A percentile compares a stretch with the other conserved stretches of the same genome.
Evolutionary conservation across 2,888 invertebrate species (phyloP).

Genomic region (Apotomis betuletana): DNA sequence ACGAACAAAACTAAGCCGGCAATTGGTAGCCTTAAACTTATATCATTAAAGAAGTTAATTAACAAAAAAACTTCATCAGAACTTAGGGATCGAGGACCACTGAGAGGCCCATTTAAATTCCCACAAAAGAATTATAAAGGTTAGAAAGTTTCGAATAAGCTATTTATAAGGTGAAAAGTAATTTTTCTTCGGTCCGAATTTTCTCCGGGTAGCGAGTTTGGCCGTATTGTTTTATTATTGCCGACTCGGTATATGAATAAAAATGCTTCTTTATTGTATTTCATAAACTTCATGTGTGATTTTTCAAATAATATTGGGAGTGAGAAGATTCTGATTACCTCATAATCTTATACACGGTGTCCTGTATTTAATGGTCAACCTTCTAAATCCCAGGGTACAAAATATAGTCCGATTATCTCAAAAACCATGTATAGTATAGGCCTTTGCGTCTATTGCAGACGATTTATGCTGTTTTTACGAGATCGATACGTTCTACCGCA

Average conservation of each 20-base stretch:
- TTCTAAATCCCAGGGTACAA: too few relatives aligned
- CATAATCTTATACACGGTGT: too few relatives aligned
- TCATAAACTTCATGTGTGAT: too few relatives aligned
- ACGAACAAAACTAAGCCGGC: constrained; percentile 28
- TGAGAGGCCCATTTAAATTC: constrained; percentile 42
- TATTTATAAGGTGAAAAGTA: constrained; percentile 40
- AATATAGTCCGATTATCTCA: too few relatives aligned
- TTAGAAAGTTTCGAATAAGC: constrained; percentile 38
- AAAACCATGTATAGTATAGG: too few relatives aligned
- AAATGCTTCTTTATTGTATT: neutral
- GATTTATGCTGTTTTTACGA: too few relatives aligned
- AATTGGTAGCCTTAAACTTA: constrained; percentile 35
- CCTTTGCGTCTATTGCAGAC: too few relatives aligned
- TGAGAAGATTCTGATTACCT: too few relatives aligned
- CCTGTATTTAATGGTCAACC: too few relatives aligned
- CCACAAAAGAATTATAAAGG: constrained; percentile 39
- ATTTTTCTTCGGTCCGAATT: constrained; percentile 23
- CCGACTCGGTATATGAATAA: neutral
- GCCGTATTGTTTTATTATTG: constrained; percentile 14
- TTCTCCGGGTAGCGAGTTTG: neutral
- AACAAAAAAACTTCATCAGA: constrained; percentile 39
- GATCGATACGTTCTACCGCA: too few relatives aligned
- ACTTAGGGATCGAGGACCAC: constrained; percentile 34
- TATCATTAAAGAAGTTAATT: constrained; percentile 42
- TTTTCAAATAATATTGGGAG: too few relatives aligned